These are phyloP conservation scores for Prunella fulvescens DNA, from an alignment of 2,113 vertebrate species.

Conservation along the genomic window DNA sequence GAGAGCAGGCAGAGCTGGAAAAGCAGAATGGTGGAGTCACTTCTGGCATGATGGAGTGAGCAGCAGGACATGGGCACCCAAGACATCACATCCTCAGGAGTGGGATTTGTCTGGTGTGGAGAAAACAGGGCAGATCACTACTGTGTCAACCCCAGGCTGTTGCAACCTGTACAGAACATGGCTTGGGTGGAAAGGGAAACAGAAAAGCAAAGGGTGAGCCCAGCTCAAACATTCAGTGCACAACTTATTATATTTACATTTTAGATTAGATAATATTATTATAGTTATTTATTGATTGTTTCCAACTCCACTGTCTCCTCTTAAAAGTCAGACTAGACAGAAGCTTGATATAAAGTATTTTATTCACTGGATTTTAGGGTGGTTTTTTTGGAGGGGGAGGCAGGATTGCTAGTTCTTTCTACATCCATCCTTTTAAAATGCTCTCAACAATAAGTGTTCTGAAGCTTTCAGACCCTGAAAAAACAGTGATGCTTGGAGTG, in stretches of 20 bases:
- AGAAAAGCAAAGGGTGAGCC: not conserved
- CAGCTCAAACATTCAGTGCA: not conserved
- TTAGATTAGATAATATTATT: not conserved
- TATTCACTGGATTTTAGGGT: not conserved
- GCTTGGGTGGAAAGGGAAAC: not conserved
- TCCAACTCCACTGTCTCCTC: not conserved
- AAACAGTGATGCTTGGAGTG: not conserved
- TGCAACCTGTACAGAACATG: not conserved
- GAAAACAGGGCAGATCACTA: not conserved
- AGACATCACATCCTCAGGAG: not conserved
- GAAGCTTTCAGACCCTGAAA: not conserved
- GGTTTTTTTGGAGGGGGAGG: not conserved
- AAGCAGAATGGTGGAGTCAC: not conserved
- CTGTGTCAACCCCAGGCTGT: rapidly evolving
- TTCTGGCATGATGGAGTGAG: not conserved
- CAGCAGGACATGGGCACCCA: not conserved
- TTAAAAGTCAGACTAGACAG: not conserved
- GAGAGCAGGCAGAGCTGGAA: not conserved
- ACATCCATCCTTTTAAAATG: not conserved
- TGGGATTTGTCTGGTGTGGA: not conserved
- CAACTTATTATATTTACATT: not conserved
- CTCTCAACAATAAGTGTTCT: not conserved
- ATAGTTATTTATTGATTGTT: not conserved
- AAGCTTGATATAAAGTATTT: not conserved
- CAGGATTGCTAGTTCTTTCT: not conserved